Base-by-base conservation (phyloP, 2,797 vertebrate genomes). In the Schizopygopsis pylzovi region DNA sequence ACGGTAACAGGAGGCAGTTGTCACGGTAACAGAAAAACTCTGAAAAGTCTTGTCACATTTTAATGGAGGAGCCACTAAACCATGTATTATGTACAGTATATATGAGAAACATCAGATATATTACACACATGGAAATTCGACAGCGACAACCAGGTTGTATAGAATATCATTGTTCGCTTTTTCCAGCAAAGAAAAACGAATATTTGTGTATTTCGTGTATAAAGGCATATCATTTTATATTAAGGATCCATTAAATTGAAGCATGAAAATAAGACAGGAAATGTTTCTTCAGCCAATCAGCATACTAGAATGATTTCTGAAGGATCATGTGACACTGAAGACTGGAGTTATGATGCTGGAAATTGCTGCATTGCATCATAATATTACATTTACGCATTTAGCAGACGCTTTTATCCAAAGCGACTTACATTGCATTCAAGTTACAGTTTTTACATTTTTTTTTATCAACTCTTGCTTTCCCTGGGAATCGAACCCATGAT, bases 1-100 rank as follows among this genome's bases (percentile, higher is more conserved):
- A 90, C 75, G 87, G 89, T 88, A 89, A 91, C 88, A 67, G 72
- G 72, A 89, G 86, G 59, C 87, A 43, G 86, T 90, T 87, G 89
- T 90, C 89, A 83, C 68, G 89, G 89, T 85, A 90, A 90, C 89
- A 77, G 87, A 72, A 86, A 84, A 88, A 85, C 71, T 87, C 84
- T 86, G 82, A 80, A 78, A 85, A 81, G 70, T 82, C 68, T 88
- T 85, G 81, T 63, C 81, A 87, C 67, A 70, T 79, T 82, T 59
- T 79, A 85, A 85, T 85, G 76, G 47, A 89, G 56, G 54, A 37
- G 22, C 75, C 70, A 89, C 45, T 77, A 86, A 88, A 68, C 59
- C 63, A 77, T 83, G 59, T 59, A 87, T 81, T 87, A 81, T 84
- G 84, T 67, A 63, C 18, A 67, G 56, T 84, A 52, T 33, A 20